Conservation (phyloP, 2,797 vertebrate genomes). For the Emys orbicularis region DNA sequence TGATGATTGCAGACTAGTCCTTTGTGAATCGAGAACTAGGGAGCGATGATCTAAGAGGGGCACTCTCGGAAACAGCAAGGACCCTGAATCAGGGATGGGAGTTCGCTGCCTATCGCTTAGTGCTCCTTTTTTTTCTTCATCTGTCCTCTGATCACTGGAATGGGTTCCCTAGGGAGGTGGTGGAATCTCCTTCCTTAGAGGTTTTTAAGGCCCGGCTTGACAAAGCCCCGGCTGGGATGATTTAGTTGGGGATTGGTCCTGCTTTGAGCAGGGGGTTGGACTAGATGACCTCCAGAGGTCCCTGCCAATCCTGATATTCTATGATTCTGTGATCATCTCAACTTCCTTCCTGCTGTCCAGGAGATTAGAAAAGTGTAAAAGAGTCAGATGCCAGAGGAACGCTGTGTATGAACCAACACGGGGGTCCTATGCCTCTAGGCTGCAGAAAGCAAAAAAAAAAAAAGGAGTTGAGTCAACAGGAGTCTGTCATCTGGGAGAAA, state of each 20-base stretch:
- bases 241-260: too few relatives aligned
- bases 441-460: rapidly evolving
- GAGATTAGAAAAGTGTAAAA: neutral
- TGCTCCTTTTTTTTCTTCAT: neutral
- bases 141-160: neutral
- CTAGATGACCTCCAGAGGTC: too few relatives aligned
- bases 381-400: neutral
- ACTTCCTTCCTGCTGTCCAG: neutral
- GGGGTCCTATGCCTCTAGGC: neutral
- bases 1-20: neutral
- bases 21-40: neutral
- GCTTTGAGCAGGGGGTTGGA: too few relatives aligned
- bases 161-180: too few relatives aligned
- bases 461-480: neutral
- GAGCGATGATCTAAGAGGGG: neutral
- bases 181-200: too few relatives aligned
- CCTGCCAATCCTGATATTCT: too few relatives aligned
- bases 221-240: too few relatives aligned
- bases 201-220: too few relatives aligned
- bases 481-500: neutral
- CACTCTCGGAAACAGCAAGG: neutral
- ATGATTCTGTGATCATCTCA: neutral
- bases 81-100: neutral
- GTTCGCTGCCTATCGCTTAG: neutral
- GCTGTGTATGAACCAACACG: neutral